Percentiles rank a stretch among this genome's conserved stretches.
These are phyloP conservation scores for Oreochromis niloticus DNA, from an alignment of 2,113 vertebrate genomes.

Conservation along the genomic window DNA sequence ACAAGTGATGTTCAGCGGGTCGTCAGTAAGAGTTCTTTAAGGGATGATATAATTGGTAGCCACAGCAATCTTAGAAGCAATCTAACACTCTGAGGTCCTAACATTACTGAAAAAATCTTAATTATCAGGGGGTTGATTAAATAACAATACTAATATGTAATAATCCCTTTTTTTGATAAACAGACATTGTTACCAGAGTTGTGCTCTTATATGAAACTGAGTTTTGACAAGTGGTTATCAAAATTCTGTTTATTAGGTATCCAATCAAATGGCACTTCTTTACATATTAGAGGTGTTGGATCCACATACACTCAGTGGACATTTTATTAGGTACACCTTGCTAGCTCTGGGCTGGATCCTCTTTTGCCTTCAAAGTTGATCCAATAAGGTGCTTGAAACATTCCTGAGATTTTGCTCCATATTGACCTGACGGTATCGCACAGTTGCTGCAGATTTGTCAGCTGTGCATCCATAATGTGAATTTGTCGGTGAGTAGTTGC, in stretches of 20 bases:
- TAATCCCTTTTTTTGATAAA: neutral
- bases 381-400: neutral
- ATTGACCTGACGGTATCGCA: neutral
- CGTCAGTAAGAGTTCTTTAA: neutral
- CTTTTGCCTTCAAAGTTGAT: neutral
- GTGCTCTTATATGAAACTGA: neutral
- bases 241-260: rapidly evolving
- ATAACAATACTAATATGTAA: neutral
- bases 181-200: neutral
- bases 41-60: neutral
- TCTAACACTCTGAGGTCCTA: rapidly evolving
- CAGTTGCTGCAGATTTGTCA: neutral
- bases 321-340: neutral
- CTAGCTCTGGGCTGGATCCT: neutral
- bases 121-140: neutral
- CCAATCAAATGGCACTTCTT: neutral
- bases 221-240: rapidly evolving
- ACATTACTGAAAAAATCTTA: neutral
- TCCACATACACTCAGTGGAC: neutral
- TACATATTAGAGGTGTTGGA: neutral
- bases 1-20: neutral
- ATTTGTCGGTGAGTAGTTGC: rapidly evolving
- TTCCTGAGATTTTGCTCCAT: neutral
- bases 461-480: neutral
- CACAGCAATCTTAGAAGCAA: neutral